Conservation (phyloP, 2,888 invertebrate genomes). For the Ochropleura leucogaster region DNA sequence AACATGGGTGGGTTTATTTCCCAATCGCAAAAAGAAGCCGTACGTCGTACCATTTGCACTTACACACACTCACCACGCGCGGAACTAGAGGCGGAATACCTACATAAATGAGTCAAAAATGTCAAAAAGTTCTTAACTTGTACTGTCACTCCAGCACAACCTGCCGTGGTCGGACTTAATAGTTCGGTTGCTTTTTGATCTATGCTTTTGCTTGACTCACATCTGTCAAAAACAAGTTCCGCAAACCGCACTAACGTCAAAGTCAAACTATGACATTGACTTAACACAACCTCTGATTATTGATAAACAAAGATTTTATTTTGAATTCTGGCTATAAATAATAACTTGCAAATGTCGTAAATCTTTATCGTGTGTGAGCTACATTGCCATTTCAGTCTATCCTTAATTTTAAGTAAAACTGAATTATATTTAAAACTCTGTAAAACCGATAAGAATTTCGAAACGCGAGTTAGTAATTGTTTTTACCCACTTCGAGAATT, state of each 20-base stretch:
- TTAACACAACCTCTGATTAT: not conserved
- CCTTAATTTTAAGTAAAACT: not conserved
- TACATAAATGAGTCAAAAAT: not conserved
- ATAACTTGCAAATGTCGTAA: not conserved
- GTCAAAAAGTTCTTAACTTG: not conserved
- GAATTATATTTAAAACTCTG: not conserved
- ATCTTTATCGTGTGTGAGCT: slow-evolving; percentile 1
- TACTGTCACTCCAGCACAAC: not conserved
- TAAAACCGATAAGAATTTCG: not conserved
- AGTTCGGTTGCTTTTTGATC: too few relatives aligned
- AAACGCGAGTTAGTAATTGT: not conserved
- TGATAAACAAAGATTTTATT: not conserved
- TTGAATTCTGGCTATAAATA: not conserved
- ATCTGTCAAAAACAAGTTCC: not conserved
- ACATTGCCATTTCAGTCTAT: too few relatives aligned
- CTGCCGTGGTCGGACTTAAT: not conserved
- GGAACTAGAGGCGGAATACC: too few relatives aligned
- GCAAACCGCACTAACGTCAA: slow-evolving; percentile 4
- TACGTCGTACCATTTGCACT: too few relatives aligned
- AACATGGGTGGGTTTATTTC: too few relatives aligned
- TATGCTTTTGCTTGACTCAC: too few relatives aligned
- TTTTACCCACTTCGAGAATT: slow-evolving; percentile 16
- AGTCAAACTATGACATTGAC: not conserved
- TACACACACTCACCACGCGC: too few relatives aligned
- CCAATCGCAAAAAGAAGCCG: too few relatives aligned